A percentile compares a stretch with the other conserved stretches of the same genome.
These are phyloP conservation scores for Trachelus iudaicus DNA, from an alignment of 2,888 invertebrate species.

Conservation along the genomic window DNA sequence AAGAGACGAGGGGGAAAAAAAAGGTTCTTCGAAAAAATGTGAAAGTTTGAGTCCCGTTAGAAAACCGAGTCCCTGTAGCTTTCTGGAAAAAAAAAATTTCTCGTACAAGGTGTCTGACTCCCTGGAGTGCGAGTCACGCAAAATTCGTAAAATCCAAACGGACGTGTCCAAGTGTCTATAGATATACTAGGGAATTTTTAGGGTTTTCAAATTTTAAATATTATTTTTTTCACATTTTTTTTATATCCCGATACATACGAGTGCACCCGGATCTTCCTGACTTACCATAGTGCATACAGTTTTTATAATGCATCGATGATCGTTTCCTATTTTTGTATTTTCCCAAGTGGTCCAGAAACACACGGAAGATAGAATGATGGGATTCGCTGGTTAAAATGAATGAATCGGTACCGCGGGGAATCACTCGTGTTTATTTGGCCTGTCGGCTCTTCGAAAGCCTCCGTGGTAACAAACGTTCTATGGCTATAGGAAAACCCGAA, in stretches of 20 bases:
- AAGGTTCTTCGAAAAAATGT: slow-evolving; percentile 50
- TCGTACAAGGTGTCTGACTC: slow-evolving; percentile 46
- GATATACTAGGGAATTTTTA: background rate
- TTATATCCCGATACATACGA: no score
- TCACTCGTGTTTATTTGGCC: background rate
- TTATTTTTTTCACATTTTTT: background rate
- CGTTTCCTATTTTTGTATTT: background rate
- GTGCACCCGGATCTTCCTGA: background rate
- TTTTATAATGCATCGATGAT: background rate
- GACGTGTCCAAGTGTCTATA: slow-evolving; percentile 14
- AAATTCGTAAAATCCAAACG: slow-evolving; percentile 30
- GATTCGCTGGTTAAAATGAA: background rate
- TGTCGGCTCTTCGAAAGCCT: background rate
- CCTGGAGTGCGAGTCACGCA: slow-evolving; percentile 53
- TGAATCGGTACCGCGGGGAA: background rate
- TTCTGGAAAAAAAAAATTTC: slow-evolving; percentile 8
- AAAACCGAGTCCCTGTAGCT: slow-evolving; percentile 13
- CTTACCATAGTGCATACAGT: background rate
- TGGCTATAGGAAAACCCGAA: background rate
- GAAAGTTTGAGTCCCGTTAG: slow-evolving; percentile 47
- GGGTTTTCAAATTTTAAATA: background rate
- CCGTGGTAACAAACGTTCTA: background rate
- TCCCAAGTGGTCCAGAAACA: background rate
- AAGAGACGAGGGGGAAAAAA: slow-evolving; percentile 18
- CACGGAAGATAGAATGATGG: background rate